These are phyloP conservation scores for Anguilla megastoma DNA, from an alignment of 2,797 vertebrate species.

Conservation along the genomic window DNA sequence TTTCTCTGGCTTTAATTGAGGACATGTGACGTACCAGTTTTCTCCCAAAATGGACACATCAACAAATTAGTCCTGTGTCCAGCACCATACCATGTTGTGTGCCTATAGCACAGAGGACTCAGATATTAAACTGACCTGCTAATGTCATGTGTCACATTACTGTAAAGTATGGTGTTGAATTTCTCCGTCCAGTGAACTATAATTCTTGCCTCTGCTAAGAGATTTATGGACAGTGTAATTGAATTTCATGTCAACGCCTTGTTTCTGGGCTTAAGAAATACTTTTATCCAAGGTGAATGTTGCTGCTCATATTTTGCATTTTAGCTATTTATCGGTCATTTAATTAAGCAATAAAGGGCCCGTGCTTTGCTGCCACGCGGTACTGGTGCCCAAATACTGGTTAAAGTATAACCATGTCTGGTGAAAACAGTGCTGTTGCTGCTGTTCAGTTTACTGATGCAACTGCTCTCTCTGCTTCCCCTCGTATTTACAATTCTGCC, in stretches of 20 bases:
- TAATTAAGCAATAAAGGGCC: not conserved
- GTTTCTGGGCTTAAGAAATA: not conserved
- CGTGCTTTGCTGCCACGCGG: not conserved
- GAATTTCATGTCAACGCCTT: not conserved
- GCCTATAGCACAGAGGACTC: not conserved
- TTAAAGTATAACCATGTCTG: not conserved
- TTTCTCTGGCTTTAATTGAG: not conserved
- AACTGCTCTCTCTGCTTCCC: not conserved
- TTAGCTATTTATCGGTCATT: not conserved
- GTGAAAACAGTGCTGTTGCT: not conserved
- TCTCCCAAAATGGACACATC: not conserved
- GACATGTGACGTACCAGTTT: not conserved
- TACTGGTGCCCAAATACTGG: not conserved
- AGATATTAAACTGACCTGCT: not conserved
- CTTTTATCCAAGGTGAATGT: not conserved
- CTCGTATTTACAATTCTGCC: not conserved
- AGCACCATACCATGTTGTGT: not conserved
- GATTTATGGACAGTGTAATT: not conserved
- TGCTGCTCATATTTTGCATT: not conserved
- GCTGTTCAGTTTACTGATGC: not conserved
- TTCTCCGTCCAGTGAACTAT: not conserved
- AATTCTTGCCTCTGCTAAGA: not conserved
- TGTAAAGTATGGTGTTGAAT: not conserved
- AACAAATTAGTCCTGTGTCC: not conserved
- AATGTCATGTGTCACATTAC: conserved; percentile 5